phyloP scores from a whole-genome alignment of 1,140 invertebrate genomes.

The Venustaconcha ellipsiformis region DNA sequence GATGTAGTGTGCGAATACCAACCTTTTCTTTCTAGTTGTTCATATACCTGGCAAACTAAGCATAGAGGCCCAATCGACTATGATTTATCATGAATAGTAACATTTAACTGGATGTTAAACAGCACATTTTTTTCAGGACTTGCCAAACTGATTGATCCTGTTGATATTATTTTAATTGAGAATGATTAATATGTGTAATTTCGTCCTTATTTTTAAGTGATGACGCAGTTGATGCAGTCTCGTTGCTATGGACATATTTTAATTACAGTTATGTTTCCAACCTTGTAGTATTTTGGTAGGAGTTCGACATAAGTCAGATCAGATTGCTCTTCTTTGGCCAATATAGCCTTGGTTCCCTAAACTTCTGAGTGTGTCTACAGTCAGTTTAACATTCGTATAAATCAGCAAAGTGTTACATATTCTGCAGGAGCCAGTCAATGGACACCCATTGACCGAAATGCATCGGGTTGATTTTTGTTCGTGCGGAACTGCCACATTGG shows the following conservation, averaged over 20 bases:
- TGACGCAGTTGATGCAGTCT: constrained; percentile 24
- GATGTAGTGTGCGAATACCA: too few species aligned
- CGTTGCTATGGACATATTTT: background rate
- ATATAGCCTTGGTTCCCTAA: constrained; percentile 27
- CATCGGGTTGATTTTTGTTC: constrained; percentile 6
- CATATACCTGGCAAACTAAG: too few species aligned
- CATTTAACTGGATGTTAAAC: too few species aligned
- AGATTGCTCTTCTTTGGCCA: constrained; percentile 31
- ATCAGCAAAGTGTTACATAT: background rate
- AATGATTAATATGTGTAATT: constrained; percentile 3
- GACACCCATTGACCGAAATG: constrained; percentile 1
- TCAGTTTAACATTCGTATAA: background rate
- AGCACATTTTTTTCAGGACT: too few species aligned
- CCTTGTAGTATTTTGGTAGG: constrained; percentile 35
- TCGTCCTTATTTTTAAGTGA: constrained; percentile 19
- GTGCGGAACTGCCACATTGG: constrained; percentile 5
- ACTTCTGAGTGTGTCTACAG: constrained; percentile 13
- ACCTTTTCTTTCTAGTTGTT: too few species aligned
- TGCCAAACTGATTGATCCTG: too few species aligned
- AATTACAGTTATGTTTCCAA: constrained; percentile 27
- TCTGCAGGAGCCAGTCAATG: background rate
- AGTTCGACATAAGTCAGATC: constrained; percentile 30
- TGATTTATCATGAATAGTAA: too few species aligned
- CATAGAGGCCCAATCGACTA: too few species aligned
- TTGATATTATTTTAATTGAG: constrained; percentile 2